Conservation (phyloP, 2,797 vertebrate species). For the Falco berigora region DNA sequence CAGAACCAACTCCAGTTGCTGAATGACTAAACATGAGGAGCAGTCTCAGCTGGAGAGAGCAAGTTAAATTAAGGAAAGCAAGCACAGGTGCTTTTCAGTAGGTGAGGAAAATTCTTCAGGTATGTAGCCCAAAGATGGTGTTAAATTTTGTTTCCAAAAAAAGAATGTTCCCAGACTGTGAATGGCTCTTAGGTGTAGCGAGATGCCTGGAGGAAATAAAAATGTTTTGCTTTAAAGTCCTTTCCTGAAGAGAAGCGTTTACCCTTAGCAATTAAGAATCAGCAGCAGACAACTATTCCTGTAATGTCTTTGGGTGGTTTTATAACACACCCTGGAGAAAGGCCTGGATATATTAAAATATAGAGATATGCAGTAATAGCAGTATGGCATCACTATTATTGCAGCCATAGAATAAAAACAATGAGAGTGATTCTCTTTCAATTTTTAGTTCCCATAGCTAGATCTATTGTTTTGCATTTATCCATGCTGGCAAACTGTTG, state of each 20-base stretch:
- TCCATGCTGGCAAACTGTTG: not conserved
- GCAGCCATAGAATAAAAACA: not conserved
- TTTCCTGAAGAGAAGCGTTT: slow-evolving; percentile 16
- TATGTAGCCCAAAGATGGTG: not conserved
- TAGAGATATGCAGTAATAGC: not conserved
- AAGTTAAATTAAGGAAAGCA: not conserved
- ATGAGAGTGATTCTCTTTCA: not conserved
- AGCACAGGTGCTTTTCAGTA: not conserved
- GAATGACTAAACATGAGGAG: not conserved
- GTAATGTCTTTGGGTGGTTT: not conserved
- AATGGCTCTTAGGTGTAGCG: not conserved
- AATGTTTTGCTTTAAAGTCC: slow-evolving; percentile 25
- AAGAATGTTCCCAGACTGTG: slow-evolving; percentile 4
- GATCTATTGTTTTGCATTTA: not conserved
- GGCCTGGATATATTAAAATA: not conserved
- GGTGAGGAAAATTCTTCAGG: not conserved
- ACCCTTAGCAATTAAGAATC: slow-evolving; percentile 20
- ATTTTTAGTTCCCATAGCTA: not conserved
- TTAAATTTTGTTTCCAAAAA: slow-evolving; percentile 41
- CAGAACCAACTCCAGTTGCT: not conserved
- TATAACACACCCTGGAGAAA: not conserved
- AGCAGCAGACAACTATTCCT: not conserved
- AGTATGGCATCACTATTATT: not conserved
- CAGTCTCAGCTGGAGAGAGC: not conserved
- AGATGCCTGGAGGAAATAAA: not conserved